phyloP scores from a whole-genome alignment of 2,113 vertebrate genomes.

The cat (Felis catus) region DNA sequence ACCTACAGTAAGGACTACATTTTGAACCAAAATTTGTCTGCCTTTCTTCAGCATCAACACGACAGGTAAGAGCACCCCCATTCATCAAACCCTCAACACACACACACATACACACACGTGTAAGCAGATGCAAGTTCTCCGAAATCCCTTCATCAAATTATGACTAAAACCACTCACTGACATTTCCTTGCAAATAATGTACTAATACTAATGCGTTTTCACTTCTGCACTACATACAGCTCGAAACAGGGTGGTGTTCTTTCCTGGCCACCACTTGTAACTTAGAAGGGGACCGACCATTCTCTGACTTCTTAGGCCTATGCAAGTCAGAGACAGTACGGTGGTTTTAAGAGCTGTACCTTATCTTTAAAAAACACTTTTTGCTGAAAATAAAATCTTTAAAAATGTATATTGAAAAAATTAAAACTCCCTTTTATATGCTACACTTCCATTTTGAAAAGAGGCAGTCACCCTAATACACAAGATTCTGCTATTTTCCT shows the following conservation, averaged over 20 bases:
- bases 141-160: neutral
- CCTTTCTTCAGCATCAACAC: slow-evolving; percentile 57
- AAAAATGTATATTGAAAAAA: neutral
- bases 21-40: slow-evolving; percentile 55
- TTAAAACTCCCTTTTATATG: slow-evolving; percentile 84
- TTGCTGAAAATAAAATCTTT: slow-evolving; percentile 65
- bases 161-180: neutral
- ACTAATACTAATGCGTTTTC: neutral
- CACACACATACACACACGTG: neutral
- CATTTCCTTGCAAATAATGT: neutral
- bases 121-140: neutral
- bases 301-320: neutral
- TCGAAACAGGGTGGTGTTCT: neutral
- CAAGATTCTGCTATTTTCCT: slow-evolving; percentile 74
- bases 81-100: slow-evolving; percentile 29
- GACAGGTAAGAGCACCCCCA: slow-evolving; percentile 34
- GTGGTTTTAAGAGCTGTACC: slow-evolving; percentile 88
- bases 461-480: slow-evolving; percentile 88
- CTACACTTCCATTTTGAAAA: slow-evolving; percentile 83
- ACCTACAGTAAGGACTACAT: slow-evolving; percentile 23
- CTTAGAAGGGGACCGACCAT: neutral
- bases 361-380: slow-evolving; percentile 86
- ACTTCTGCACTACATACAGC: neutral
- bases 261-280: neutral
- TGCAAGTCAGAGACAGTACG: slow-evolving; percentile 41